These are phyloP conservation scores for Apodemia duryi DNA, from an alignment of 2,888 invertebrate species.

Conservation along the genomic window DNA sequence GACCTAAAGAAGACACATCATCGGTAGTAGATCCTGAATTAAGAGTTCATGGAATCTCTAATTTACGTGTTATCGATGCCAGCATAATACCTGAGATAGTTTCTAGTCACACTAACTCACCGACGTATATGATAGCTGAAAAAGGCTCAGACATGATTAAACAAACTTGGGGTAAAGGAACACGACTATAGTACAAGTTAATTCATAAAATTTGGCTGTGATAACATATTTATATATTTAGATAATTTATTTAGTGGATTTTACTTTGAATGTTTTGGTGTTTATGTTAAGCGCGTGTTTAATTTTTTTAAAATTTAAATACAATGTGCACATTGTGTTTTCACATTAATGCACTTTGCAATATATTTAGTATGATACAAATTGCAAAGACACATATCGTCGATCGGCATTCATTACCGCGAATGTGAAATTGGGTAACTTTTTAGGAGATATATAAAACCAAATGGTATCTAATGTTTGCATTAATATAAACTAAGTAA, in stretches of 20 bases:
- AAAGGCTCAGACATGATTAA: conserved; percentile 87
- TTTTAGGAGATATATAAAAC: no score
- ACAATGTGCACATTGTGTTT: no score
- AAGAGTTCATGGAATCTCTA: conserved; percentile 82
- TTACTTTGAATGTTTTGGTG: not conserved
- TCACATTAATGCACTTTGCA: no score
- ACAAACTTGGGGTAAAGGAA: conserved; percentile 58
- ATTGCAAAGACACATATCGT: no score
- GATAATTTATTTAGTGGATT: not conserved
- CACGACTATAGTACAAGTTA: conserved; percentile 25
- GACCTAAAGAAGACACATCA: conserved; percentile 70
- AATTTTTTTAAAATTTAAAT: no score
- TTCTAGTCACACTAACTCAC: conserved; percentile 88
- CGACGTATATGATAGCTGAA: conserved; percentile 90
- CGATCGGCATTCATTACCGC: no score
- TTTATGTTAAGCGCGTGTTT: not conserved
- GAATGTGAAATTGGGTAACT: no score
- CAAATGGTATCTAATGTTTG: no score
- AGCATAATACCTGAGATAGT: conserved; percentile 89
- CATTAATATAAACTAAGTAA: no score
- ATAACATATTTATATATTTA: not conserved
- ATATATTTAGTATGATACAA: no score
- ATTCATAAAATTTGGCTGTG: not conserved
- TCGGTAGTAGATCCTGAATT: conserved; percentile 83
- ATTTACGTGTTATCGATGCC: conserved; percentile 87